These are phyloP conservation scores for Nomada ferruginata DNA, from an alignment of 2,888 invertebrate genomes.

Conservation along the genomic window DNA sequence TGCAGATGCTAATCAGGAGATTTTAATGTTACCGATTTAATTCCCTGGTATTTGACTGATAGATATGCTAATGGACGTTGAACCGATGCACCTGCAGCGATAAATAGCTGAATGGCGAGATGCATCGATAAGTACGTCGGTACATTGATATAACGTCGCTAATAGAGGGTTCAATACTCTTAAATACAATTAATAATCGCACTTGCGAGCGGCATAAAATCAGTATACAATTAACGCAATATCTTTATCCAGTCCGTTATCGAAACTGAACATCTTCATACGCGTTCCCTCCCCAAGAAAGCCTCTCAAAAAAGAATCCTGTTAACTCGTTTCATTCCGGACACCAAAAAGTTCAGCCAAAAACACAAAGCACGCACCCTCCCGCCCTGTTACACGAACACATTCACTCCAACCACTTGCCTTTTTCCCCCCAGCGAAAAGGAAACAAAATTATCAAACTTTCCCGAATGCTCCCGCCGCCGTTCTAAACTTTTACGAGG, in stretches of 20 bases:
- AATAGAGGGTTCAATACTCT: no score
- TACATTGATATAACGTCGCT: neutral
- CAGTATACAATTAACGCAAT: neutral
- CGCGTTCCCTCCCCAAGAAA: no score
- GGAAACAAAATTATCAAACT: conserved; percentile 19
- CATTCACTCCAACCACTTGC: neutral
- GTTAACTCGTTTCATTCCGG: no score
- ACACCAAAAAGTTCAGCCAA: neutral
- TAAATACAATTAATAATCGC: neutral
- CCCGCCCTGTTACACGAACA: neutral
- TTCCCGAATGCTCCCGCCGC: neutral
- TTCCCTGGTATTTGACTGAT: neutral
- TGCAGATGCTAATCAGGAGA: neutral
- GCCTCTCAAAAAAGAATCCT: no score
- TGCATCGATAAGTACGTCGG: neutral
- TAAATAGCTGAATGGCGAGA: neutral
- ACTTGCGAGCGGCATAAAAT: neutral
- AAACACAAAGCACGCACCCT: neutral
- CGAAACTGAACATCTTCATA: no score
- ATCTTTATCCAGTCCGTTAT: no score
- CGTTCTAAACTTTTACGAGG: conserved; percentile 34
- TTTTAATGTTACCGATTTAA: neutral
- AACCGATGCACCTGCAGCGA: neutral
- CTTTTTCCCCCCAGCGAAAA: neutral
- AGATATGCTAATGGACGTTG: neutral